Base-by-base conservation (phyloP, 1,140 invertebrate species). In the Ladona fulva region DNA sequence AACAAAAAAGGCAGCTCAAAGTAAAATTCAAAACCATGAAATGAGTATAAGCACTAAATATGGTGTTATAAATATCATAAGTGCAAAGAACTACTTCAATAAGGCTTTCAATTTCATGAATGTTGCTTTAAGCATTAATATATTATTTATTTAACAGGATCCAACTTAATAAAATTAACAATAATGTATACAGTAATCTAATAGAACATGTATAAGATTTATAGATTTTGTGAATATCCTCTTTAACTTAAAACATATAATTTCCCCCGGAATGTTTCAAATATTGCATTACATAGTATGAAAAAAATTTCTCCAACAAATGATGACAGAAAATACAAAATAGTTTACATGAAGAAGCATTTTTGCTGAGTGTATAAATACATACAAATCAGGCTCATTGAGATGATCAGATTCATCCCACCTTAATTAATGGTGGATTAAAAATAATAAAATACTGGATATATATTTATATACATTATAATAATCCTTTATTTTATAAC, bases 401-500 rank as follows among this genome's bases (percentile, higher is more conserved):
- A 66, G n/a, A 66, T 66, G 14, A 19, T 66, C 52, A 66, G 29
- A 6, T 19, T 22, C 52, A 66, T 22, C 3, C 52, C 52, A 19
- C 5, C 52, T 6, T 12, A 19, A 3, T 22, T 22, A 16, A 16
- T 19, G 3, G 3, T 12, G 52, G n/a, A 66, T 16, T 66, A 16
- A 66, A 66, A 66, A 66, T 16, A 66, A 66, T 66, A 66, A 66
- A 66, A 66, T 66, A 66, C 52, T 66, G 52, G n/a, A 66, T 66
- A 66, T 66, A 66, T 66, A 66, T 5, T 19, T 12, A 66, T 22
- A 66, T 22, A 66, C 5, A 22, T 19, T 66, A 66, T 66, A 66
- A 37, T 37, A 37, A 37, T 22, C 52, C n/a, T 66, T 66, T 66
- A 19, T 66, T 22, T 66, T 66, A 66, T 66, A 66, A 66, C 52